Conservation (phyloP, 1,140 invertebrate genomes). For the Microplitis demolitor region DNA sequence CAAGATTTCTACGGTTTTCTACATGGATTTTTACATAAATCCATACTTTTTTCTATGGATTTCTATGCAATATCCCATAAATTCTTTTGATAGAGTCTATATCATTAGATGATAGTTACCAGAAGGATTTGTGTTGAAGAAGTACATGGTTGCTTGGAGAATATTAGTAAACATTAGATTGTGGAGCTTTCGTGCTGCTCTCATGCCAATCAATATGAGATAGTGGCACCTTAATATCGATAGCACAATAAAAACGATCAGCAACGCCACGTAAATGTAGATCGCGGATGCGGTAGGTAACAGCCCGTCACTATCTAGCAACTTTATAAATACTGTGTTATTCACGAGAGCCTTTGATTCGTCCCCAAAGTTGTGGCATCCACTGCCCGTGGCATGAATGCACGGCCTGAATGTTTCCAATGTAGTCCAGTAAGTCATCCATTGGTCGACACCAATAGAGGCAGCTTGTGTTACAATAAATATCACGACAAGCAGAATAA, state of each 20-base stretch:
- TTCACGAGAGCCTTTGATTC: slow-evolving; percentile 24
- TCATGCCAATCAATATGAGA: slow-evolving; percentile 83
- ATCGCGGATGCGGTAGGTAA: slow-evolving; percentile 41
- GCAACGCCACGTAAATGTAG: slow-evolving; percentile 55
- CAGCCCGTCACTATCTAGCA: slow-evolving; percentile 41
- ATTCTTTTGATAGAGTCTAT: too few species aligned
- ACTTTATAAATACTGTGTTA: slow-evolving; percentile 18
- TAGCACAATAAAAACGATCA: slow-evolving; percentile 52
- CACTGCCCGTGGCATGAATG: slow-evolving; percentile 5
- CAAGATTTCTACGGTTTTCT: too few species aligned
- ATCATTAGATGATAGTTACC: slow-evolving; percentile 53
- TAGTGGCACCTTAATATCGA: slow-evolving; percentile 67
- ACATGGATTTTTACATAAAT: too few species aligned
- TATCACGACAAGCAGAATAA: slow-evolving; percentile 64
- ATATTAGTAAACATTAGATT: slow-evolving; percentile 82
- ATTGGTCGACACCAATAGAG: slow-evolving; percentile 78
- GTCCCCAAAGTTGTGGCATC: slow-evolving; percentile 4
- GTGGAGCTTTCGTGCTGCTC: slow-evolving; percentile 79
- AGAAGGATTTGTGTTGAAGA: slow-evolving; percentile 84
- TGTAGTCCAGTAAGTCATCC: slow-evolving; percentile 77
- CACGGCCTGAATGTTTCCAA: slow-evolving; percentile 52
- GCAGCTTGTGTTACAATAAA: slow-evolving; percentile 71
- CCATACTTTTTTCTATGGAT: too few species aligned
- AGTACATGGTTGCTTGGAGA: slow-evolving; percentile 77
- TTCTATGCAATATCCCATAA: too few species aligned